Conservation (phyloP, 1,140 invertebrate species). For the Araneus ventricosus region DNA sequence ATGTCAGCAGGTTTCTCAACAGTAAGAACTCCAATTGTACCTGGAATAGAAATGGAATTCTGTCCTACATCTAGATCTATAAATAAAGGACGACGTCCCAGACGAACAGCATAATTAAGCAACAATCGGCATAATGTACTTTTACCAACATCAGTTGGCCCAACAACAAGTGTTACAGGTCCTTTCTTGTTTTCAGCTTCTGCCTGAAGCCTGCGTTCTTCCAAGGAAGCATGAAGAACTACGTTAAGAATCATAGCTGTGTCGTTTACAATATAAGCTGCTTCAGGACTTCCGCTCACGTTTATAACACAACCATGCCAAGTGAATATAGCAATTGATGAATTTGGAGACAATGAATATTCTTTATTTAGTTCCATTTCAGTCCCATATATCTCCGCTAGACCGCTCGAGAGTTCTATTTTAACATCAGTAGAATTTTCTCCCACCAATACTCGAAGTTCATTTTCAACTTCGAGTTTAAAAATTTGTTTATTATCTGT, state of each 20-base stretch:
- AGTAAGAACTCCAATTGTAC: constrained; percentile 91
- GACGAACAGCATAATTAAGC: constrained; percentile 94
- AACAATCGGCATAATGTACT: constrained; percentile 93
- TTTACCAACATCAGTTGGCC: constrained; percentile 97
- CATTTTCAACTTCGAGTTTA: constrained; percentile 91
- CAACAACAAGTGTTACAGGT: constrained; percentile 83
- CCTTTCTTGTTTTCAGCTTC: constrained; percentile 84
- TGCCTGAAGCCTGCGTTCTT: constrained; percentile 89
- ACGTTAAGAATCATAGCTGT: constrained; percentile 97
- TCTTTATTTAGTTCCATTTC: constrained; percentile 95
- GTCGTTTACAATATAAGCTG: constrained; percentile 92
- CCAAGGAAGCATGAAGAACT: constrained; percentile 95
- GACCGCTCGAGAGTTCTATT: constrained; percentile 89
- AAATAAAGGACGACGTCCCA: constrained; percentile 89
- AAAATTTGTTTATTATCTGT: background rate
- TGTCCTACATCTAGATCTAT: constrained; percentile 99
- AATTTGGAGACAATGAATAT: constrained; percentile 89
- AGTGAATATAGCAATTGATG: constrained; percentile 92
- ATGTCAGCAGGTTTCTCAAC: constrained; percentile 94
- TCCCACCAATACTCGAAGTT: constrained; percentile 96
- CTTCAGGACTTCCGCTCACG: constrained; percentile 90
- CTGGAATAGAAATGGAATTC: constrained; percentile 94
- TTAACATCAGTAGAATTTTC: constrained; percentile 80
- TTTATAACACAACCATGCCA: constrained; percentile 95
- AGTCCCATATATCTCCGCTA: constrained; percentile 97